phyloP scores from a whole-genome alignment of 2,113 vertebrate species.

The Alethe diademata region DNA sequence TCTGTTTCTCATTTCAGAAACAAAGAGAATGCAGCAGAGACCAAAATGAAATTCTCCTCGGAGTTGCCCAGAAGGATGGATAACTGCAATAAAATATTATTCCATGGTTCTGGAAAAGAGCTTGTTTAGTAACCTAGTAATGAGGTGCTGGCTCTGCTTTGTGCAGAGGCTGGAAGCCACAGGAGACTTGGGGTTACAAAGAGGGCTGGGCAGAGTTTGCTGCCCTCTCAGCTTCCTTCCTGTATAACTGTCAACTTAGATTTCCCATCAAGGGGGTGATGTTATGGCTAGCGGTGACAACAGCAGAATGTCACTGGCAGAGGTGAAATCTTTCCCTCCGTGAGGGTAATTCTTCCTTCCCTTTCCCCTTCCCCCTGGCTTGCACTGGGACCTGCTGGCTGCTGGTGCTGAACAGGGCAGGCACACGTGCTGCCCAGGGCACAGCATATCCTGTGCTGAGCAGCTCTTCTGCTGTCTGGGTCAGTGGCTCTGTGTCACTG shows the following conservation, averaged over 20 bases:
- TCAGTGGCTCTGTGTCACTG: not conserved
- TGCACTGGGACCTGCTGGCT: not conserved
- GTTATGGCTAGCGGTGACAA: not conserved
- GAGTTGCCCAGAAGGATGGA: not conserved
- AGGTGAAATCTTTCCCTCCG: not conserved
- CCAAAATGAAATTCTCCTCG: not conserved
- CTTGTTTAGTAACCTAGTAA: not conserved
- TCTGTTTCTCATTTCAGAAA: not conserved
- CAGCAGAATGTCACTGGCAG: constrained; percentile 7
- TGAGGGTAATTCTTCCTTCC: not conserved
- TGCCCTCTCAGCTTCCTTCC: not conserved
- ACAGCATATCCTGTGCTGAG: rapidly evolving
- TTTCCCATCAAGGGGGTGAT: not conserved
- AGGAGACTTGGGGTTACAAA: not conserved
- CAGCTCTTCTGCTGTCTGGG: not conserved
- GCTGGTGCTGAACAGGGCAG: not conserved
- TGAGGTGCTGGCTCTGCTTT: not conserved
- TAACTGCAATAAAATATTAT: not conserved
- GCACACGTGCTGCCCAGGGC: not conserved
- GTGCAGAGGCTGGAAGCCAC: not conserved
- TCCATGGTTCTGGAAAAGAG: not conserved
- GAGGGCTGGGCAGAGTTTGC: not conserved
- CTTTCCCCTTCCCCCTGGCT: not conserved
- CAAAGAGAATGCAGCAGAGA: not conserved
- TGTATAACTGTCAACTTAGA: constrained; percentile 8